These are phyloP conservation scores for Lithobates sylvaticus DNA, from an alignment of 2,797 vertebrate genomes.

Conservation along the genomic window DNA sequence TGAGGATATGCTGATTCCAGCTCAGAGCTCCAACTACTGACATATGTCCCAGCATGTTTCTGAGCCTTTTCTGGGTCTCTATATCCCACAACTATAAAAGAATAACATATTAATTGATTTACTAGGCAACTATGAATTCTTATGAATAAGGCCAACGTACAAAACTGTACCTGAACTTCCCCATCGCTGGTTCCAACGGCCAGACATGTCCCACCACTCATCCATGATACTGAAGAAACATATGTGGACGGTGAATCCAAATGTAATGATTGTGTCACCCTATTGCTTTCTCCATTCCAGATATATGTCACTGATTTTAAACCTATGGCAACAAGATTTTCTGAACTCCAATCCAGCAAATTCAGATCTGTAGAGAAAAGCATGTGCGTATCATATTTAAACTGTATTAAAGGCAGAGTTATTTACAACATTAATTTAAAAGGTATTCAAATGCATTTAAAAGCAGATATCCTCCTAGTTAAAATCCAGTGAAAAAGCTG, in stretches of 20 bases:
- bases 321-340: slow-evolving; percentile 77
- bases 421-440: too few species aligned
- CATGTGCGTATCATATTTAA: background rate
- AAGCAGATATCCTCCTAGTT: too few species aligned
- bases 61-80: slow-evolving; percentile 73
- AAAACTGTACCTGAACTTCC: slow-evolving; percentile 75
- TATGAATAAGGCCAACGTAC: background rate
- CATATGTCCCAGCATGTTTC: slow-evolving; percentile 74
- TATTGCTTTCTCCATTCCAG: slow-evolving; percentile 74
- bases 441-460: too few species aligned
- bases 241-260: slow-evolving; percentile 67
- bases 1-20: slow-evolving; percentile 82
- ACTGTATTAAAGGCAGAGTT: too few species aligned
- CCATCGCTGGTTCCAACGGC: slow-evolving; percentile 79
- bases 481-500: too few species aligned
- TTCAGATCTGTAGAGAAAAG: slow-evolving; percentile 77
- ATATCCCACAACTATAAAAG: slow-evolving; percentile 80
- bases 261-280: slow-evolving; percentile 67
- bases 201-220: slow-evolving; percentile 73
- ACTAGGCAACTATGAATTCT: background rate
- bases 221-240: slow-evolving; percentile 80
- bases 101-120: background rate
- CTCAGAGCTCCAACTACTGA: slow-evolving; percentile 78
- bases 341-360: slow-evolving; percentile 77
- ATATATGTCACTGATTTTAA: slow-evolving; percentile 76